A percentile compares a stretch with the other conserved stretches of the same genome.
phyloP scores from a whole-genome alignment of 2,797 vertebrate species.

The Siniperca scherzeri region DNA sequence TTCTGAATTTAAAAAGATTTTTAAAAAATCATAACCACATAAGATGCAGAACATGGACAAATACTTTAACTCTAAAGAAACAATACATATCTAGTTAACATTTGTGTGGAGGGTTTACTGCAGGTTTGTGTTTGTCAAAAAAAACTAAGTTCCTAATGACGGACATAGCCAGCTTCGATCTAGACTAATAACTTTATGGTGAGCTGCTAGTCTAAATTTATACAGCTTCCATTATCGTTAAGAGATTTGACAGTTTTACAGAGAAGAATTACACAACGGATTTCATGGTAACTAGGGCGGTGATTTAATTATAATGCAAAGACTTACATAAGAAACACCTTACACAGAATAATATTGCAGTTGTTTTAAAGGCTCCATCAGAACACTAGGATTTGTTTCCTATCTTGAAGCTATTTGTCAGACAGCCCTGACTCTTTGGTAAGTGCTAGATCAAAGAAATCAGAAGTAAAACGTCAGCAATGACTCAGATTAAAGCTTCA shows the following conservation, averaged over 20 bases:
- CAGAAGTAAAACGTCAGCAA: conserved; percentile 52
- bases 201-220: too few relatives aligned
- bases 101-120: not conserved
- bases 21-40: too few relatives aligned
- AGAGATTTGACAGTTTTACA: not conserved
- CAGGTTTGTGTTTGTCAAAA: not conserved
- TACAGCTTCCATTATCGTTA: not conserved
- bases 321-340: conserved; percentile 21
- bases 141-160: not conserved
- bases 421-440: conserved; percentile 42
- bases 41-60: not conserved
- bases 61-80: not conserved
- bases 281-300: conserved; percentile 3
- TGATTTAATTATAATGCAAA: conserved; percentile 40
- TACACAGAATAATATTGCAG: conserved; percentile 16
- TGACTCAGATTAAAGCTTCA: conserved; percentile 65
- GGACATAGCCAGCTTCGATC: not conserved
- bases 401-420: conserved; percentile 55
- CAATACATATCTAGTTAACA: not conserved
- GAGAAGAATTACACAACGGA: conserved; percentile 8
- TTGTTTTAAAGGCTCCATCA: conserved; percentile 29
- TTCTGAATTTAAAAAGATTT: too few relatives aligned
- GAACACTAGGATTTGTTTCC: conserved; percentile 35
- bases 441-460: conserved; percentile 63
- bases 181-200: not conserved